Base-by-base conservation (phyloP, 2,113 vertebrate species). In the Dromas ardeola region DNA sequence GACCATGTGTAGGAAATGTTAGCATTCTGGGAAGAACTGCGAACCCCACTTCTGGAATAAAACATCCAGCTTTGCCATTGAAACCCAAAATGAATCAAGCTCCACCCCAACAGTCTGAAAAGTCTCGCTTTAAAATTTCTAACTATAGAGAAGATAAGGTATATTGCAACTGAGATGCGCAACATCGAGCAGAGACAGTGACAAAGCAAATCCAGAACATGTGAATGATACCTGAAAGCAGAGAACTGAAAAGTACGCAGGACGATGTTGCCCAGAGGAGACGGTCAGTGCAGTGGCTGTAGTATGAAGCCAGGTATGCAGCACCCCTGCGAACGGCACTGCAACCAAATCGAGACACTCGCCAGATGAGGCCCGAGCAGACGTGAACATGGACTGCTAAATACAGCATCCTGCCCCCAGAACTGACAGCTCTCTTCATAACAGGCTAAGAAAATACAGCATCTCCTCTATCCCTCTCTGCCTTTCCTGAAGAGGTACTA, bases 321-420 rank as follows among this genome's bases (percentile, higher is more conserved):
- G 79, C 52, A 38, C 4, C 49, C 32, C 32, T 49, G 1, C 0
- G 4, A 92, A 40, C 1, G 1, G 58, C 81, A n/a, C 30, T 15
- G 43, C 49, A 50, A 47, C 36, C 70, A 63, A 65, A 87, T 2
- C 0, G 0, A 16, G 45, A 70, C 9, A 1, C 45, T 71, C 0
- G 0, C 34, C 45, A 27, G 4, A 3, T 23, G 52, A 77, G 32
- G 47, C 47, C 56, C 15, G 6, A 71, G 73, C 61, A 88, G 73
- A 49, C 0, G 1, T 53, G 55, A 59, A 50, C 0, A 1, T 15
- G 58, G 23, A 58, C 36, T 52, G 43, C 80, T 70, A 47, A 91
- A 77, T 5, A 56, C 20, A 81, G 52, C 61, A 67, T 19, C 53
- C 72, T 62, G 40, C 9, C 22, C 29, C 34, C 36, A 11, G 42